Evolutionary conservation across 2,797 vertebrate genomes (phyloP), one percentile per base, ranked within the genome.

Genomic region (Mareca strepera): DNA sequence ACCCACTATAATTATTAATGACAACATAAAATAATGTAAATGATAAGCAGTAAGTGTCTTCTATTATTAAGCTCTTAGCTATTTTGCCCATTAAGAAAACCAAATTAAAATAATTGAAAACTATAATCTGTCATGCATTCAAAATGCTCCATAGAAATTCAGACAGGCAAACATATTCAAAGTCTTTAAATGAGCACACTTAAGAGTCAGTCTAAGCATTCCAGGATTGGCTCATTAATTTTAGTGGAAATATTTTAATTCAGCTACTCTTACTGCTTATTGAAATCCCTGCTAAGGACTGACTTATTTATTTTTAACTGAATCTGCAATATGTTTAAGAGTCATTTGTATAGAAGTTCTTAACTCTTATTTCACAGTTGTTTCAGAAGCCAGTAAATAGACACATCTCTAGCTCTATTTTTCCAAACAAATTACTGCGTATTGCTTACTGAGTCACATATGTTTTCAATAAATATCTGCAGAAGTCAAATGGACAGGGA

Each of bases 21-120:
- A 93, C 68, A 37, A 75, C 21, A 91, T 82, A 84, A 64, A 88
- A 88, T 74, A 64, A 93, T 86, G 88, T 76, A 96, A 72, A 26
- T 83, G 91, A 86, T 80, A 95, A 90, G 88, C 86, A 91, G n/a
- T 72, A 84, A 92, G 81, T 72, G 80, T 77, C 88, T 82, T 93
- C 92, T 88, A 96, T 93, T 90, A 56, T 88, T 91, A 63, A 82
- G 55, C 76, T 89, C 78, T 80, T 60, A 96, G 94, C 66, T 92
- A 89, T 96, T 93, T 95, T 92, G 78, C 88, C 96, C 90, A 80
- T 97, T 94, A 94, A 87, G 80, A 83, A 91, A 92, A 88, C 67
- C 94, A 95, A 94, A 91, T n/a, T 96, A 95, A 96, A 96, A 96
- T 96, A 95, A 95, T 80, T 91, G 96, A 96, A 95, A 94, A 95